phyloP scores from a whole-genome alignment of 2,888 invertebrate genomes.

The Stramonita haemastoma region DNA sequence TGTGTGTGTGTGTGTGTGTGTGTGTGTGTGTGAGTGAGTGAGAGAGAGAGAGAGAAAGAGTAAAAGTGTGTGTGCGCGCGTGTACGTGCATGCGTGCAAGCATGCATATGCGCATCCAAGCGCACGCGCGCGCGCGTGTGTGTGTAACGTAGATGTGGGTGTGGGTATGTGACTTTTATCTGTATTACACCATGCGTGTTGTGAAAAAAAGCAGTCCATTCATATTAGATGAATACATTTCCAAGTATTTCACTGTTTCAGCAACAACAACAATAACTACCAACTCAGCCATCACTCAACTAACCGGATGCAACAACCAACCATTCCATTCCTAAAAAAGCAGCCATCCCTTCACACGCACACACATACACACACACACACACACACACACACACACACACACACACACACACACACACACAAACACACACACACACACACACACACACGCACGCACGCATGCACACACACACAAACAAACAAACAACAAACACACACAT shows the following conservation, averaged over 20 bases:
- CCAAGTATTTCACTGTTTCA: too few species aligned
- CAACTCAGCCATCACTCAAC: too few species aligned
- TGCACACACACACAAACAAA: background rate
- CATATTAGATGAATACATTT: background rate
- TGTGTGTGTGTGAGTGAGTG: background rate
- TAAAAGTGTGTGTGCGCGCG: background rate
- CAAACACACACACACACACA: background rate
- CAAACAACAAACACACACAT: background rate
- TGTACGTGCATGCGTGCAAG: background rate
- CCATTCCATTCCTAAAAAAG: too few species aligned
- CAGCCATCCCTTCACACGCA: too few species aligned
- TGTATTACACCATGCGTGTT: too few species aligned
- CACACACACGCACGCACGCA: background rate
- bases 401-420: background rate
- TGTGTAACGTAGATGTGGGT: background rate
- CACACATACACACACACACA: background rate
- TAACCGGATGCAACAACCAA: too few species aligned
- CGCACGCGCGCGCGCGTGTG: background rate
- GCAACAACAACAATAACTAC: too few species aligned
- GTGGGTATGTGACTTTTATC: background rate
- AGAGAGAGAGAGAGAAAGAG: background rate
- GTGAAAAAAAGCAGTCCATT: too few species aligned
- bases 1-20: background rate
- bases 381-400: background rate
- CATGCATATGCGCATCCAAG: background rate